phyloP scores from a whole-genome alignment of 2,113 vertebrate genomes.

The Amia ocellicauda region DNA sequence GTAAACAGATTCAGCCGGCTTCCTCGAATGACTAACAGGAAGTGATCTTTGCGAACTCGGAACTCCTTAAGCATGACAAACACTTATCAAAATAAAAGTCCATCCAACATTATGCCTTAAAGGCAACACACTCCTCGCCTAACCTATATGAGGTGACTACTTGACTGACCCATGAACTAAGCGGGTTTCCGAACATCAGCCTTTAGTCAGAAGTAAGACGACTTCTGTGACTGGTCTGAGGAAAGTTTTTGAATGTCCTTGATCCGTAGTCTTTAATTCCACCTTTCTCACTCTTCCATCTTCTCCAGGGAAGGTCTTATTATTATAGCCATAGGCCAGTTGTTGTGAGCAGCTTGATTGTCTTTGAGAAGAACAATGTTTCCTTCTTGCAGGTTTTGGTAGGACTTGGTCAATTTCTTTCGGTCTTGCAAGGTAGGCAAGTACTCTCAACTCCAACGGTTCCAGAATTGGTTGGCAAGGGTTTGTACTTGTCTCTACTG shows the following conservation, averaged over 20 bases:
- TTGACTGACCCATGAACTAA: too few species aligned
- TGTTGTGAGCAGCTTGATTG: background rate
- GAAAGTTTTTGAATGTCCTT: slow-evolving; percentile 10
- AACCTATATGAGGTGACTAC: too few species aligned
- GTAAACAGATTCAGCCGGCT: slow-evolving; percentile 3
- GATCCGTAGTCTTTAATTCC: slow-evolving; percentile 6
- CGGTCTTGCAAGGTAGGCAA: background rate
- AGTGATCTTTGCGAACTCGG: slow-evolving; percentile 8
- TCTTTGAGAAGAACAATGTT: slow-evolving; percentile 4
- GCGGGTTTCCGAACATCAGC: too few species aligned
- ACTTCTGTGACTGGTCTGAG: slow-evolving; percentile 8
- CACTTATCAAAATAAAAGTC: too few species aligned
- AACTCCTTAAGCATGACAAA: too few species aligned
- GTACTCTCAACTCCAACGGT: slow-evolving; percentile 21
- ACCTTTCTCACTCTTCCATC: slow-evolving; percentile 17
- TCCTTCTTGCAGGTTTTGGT: slow-evolving; percentile 12
- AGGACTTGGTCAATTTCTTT: background rate
- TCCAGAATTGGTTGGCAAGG: slow-evolving; percentile 24
- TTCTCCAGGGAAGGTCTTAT: slow-evolving; percentile 9
- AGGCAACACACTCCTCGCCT: too few species aligned
- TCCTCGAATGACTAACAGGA: slow-evolving; percentile 2
- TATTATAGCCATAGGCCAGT: slow-evolving; percentile 20
- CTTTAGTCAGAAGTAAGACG: too few species aligned
- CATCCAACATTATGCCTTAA: too few species aligned
- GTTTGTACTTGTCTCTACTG: slow-evolving; percentile 22